A percentile compares a stretch with the other conserved stretches of the same genome.
These are phyloP conservation scores for Orchesella flavescens DNA, from an alignment of 2,888 invertebrate species.

Conservation along the genomic window DNA sequence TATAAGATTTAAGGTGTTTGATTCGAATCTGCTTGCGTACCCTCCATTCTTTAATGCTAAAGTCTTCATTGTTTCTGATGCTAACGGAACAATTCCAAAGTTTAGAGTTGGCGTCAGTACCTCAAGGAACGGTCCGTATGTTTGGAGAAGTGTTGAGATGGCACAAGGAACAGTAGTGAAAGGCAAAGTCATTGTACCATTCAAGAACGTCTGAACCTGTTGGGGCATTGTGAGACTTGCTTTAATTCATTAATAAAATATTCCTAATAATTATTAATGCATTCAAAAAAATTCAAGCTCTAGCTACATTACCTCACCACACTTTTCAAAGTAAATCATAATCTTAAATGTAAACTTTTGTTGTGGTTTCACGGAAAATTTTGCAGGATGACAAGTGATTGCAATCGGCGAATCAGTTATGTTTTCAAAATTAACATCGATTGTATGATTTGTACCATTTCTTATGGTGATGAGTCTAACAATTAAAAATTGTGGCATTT, in stretches of 20 bases:
- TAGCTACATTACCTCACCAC: conserved; percentile 38
- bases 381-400: conserved; percentile 28
- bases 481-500: no score
- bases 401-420: conserved; percentile 7
- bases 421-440: conserved; percentile 32
- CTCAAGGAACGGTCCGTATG: conserved; percentile 33
- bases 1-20: no score
- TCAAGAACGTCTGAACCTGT: conserved; percentile 21
- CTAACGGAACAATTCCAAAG: conserved; percentile 47
- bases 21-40: no score
- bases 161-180: conserved; percentile 27
- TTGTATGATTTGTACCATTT: conserved; percentile 36
- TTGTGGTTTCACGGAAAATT: conserved; percentile 29
- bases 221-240: no score
- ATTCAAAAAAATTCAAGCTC: no score
- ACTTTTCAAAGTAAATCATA: conserved; percentile 36
- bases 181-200: conserved; percentile 39
- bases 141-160: conserved; percentile 16
- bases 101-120: conserved; percentile 51
- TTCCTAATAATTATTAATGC: no score
- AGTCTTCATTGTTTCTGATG: conserved; percentile 48
- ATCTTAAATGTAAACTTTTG: conserved; percentile 24
- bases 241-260: no score
- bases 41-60: conserved; percentile 51
- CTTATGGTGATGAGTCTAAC: conserved; percentile 33